Evolutionary conservation across 2,797 vertebrate species (phyloP), one percentile per base, ranked within the genome.

Genomic region (Micromesistius poutassou): DNA sequence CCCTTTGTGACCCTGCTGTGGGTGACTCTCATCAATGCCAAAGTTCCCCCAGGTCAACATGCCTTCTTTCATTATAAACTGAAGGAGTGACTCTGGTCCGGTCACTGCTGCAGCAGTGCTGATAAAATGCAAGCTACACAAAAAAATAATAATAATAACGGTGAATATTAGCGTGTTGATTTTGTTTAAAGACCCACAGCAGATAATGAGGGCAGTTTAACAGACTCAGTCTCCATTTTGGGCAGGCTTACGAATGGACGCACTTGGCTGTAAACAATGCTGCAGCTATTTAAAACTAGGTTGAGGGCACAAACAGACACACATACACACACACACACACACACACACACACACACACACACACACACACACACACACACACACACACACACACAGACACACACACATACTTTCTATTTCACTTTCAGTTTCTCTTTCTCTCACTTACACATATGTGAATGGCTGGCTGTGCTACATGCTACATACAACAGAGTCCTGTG

Each of bases 311-410:
- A 19, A 28, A 4, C 68, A 30, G 10, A 71, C 68, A 13, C 68
- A 31, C 68, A 71, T 28, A n/a, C 25, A 81, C 50, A 76, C 62
- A 35, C 79, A 76, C 76, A 31, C 75, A 30, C 74, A 78, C 55
- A 62, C 55, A 10, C 55, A 62, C 55, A 10, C 55, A 62, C 55
- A 10, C 55, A 62, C 55, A 10, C n/a, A 62, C 55, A 25, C 55
- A 62, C n/a, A 25, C 55, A 62, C 55, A 25, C n/a, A 62, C 46
- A 22, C 46, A 50, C 40, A 4, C 13, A 42, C 14, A 4, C 40
- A 13, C 40, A 40, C 38, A 13, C 38, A 40, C 40, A 42, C 13
- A 4, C 40, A 42, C 40, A 42, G 12, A 42, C 40, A 36, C 36
- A 36, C 35, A 36, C 35, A 36, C 35, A 36, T 7, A 55, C 5